Percentiles rank a stretch among this genome's conserved stretches.
phyloP scores from a whole-genome alignment of 2,888 invertebrate genomes.

The Tryphoninae sp. region DNA sequence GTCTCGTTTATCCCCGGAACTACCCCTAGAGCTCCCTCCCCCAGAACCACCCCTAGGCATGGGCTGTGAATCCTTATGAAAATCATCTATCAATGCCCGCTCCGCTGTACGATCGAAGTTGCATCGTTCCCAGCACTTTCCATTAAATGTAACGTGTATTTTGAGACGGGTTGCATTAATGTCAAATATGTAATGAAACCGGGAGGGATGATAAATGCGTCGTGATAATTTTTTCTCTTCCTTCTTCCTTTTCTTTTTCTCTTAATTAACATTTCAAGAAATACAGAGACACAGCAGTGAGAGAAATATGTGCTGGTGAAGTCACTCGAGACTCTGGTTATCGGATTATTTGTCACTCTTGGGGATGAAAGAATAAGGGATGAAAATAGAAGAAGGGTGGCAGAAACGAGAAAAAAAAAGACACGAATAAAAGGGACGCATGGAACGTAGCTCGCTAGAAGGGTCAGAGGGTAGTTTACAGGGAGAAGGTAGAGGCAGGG shows the following conservation, averaged over 20 bases:
- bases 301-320: conserved; percentile 21
- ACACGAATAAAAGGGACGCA: conserved; percentile 54
- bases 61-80: conserved; percentile 37
- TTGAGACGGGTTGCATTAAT: background rate
- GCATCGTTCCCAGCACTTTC: background rate
- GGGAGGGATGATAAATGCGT: no score
- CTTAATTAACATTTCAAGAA: conserved; percentile 4
- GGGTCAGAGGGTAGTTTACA: conserved; percentile 32
- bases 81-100: conserved; percentile 48
- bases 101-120: background rate
- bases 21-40: conserved; percentile 4
- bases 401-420: conserved; percentile 52
- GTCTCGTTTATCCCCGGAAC: conserved; percentile 42
- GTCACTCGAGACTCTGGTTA: conserved; percentile 46
- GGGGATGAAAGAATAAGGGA: conserved; percentile 38
- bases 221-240: no score
- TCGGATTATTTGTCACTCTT: conserved; percentile 49
- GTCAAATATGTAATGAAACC: no score
- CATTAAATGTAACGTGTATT: background rate
- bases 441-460: conserved; percentile 47
- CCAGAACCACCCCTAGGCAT: conserved; percentile 7
- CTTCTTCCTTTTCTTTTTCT: background rate
- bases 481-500: background rate
- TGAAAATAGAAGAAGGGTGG: conserved; percentile 19
- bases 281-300: background rate